A percentile compares a stretch with the other conserved stretches of the same genome.
These are phyloP conservation scores for Euborellia annulipes DNA, from an alignment of 1,140 invertebrate genomes.

Conservation along the genomic window DNA sequence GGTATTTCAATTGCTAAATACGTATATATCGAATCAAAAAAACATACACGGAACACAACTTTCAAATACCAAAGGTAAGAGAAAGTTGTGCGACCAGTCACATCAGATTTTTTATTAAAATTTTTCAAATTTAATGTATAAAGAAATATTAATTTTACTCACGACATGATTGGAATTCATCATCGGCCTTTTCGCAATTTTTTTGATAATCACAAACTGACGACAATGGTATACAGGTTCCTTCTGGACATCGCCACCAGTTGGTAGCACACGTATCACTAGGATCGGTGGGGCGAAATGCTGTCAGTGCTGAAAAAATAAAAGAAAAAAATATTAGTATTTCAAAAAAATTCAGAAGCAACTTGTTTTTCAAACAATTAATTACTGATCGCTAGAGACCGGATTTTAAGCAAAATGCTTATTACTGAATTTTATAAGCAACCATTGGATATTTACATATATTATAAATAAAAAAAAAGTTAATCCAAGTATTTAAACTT, in stretches of 20 bases:
- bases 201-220: slow-evolving; percentile 82
- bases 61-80: background rate
- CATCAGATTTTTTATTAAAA: background rate
- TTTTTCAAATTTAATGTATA: background rate
- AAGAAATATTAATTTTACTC: slow-evolving; percentile 37
- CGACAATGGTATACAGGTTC: slow-evolving; percentile 66
- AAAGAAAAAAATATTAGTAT: too few relatives aligned
- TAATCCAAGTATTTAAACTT: too few relatives aligned
- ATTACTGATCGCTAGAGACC: too few relatives aligned
- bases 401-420: too few relatives aligned
- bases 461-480: too few relatives aligned
- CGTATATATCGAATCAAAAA: background rate
- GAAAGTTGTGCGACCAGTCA: background rate
- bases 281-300: too few relatives aligned
- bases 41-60: background rate
- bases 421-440: too few relatives aligned
- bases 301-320: too few relatives aligned
- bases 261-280: slow-evolving; percentile 29
- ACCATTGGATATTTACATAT: too few relatives aligned
- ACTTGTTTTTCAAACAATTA: too few relatives aligned
- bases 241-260: slow-evolving; percentile 66
- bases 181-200: slow-evolving; percentile 78
- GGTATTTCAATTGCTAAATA: background rate
- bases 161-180: slow-evolving; percentile 79
- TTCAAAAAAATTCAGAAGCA: too few relatives aligned